A percentile compares a stretch with the other conserved stretches of the same genome.
Evolutionary conservation across 2,797 vertebrate species (phyloP).

Genomic region (Microcaecilia unicolor): DNA sequence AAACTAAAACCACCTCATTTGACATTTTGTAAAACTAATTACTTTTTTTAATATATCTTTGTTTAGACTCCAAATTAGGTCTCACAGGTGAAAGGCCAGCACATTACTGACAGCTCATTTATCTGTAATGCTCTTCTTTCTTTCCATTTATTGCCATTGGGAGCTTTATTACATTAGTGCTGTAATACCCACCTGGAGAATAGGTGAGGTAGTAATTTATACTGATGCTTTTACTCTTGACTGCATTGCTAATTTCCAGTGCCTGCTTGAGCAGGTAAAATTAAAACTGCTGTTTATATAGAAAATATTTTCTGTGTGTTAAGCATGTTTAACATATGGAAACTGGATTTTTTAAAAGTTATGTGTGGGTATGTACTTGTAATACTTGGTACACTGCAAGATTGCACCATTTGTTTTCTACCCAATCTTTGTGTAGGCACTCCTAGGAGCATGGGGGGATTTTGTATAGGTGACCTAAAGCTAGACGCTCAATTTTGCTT

Average conservation of each 20-base stretch:
- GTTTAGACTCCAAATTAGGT: neutral
- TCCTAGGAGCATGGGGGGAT: no score
- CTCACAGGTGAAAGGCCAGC: neutral
- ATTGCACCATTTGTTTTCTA: no score
- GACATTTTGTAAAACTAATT: neutral
- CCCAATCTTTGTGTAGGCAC: no score
- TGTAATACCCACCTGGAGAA: neutral
- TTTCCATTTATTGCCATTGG: neutral
- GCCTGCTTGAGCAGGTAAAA: accelerated
- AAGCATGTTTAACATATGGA: no score
- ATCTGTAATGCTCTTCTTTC: neutral
- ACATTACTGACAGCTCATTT: neutral
- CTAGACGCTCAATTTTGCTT: no score
- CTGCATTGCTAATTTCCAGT: neutral
- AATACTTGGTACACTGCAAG: no score
- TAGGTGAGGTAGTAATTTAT: neutral
- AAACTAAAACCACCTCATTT: neutral
- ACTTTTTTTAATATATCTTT: neutral
- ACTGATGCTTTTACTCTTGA: neutral
- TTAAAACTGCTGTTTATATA: no score
- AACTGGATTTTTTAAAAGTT: no score
- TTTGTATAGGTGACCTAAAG: no score
- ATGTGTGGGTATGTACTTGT: no score
- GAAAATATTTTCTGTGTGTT: no score
- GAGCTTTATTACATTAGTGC: neutral